Conservation (phyloP, 2,888 invertebrate species). For the Latrodectus hesperus region DNA sequence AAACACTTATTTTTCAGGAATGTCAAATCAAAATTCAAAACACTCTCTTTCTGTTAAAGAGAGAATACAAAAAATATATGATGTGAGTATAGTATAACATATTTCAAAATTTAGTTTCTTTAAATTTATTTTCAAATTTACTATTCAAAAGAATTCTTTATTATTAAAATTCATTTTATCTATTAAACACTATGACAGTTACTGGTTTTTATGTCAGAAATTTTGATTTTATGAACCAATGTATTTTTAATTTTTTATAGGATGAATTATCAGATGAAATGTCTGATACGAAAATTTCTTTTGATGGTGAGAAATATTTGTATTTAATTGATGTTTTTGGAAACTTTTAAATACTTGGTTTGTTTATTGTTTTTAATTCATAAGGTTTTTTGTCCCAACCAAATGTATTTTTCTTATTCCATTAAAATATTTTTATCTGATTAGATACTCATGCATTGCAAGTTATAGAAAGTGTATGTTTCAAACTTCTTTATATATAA, state of each 20-base stretch:
- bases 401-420: neutral
- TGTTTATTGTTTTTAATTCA: too few species aligned
- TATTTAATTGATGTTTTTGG: too few species aligned
- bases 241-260: neutral
- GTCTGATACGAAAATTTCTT: conserved; percentile 33
- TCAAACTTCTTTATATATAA: neutral
- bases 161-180: too few species aligned
- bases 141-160: too few species aligned
- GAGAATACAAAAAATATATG: too few species aligned
- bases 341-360: too few species aligned
- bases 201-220: neutral
- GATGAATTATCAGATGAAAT: conserved; percentile 39
- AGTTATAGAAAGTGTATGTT: neutral
- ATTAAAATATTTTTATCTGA: neutral
- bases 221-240: neutral
- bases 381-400: neutral
- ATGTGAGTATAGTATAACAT: too few species aligned
- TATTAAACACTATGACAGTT: neutral
- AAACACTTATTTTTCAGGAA: too few species aligned
- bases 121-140: too few species aligned
- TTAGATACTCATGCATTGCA: neutral
- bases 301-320: conserved; percentile 25
- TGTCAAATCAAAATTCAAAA: too few species aligned
- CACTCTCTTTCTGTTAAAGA: too few species aligned
- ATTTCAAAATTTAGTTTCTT: too few species aligned